A percentile compares a stretch with the other conserved stretches of the same genome.
Evolutionary conservation across 2,888 invertebrate genomes (phyloP).

Genomic region (Biston stratarius): DNA sequence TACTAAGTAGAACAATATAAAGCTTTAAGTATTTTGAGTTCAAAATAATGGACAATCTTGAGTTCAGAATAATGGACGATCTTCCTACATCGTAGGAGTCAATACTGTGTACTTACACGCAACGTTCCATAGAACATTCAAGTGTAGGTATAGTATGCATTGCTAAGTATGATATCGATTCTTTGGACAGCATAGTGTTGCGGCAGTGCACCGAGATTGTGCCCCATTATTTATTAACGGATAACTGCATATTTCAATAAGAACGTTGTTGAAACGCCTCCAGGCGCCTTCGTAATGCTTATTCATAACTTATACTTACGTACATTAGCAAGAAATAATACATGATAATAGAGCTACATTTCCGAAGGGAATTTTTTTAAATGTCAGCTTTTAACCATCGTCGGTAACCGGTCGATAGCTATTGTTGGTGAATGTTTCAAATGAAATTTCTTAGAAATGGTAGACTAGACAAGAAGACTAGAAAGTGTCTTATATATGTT

Average conservation of each 20-base stretch:
- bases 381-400: background rate
- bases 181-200: slow-evolving; percentile 63
- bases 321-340: slow-evolving; percentile 5
- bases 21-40: too few species aligned
- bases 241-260: slow-evolving; percentile 39
- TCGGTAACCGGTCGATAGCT: too few species aligned
- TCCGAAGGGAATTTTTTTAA: background rate
- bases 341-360: slow-evolving; percentile 3
- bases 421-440: too few species aligned
- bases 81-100: background rate
- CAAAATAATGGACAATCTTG: background rate
- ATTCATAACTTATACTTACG: background rate
- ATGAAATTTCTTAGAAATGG: too few species aligned
- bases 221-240: slow-evolving; percentile 67
- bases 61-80: too few species aligned
- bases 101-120: background rate
- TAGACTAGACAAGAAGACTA: too few species aligned
- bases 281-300: background rate
- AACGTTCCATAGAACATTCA: slow-evolving; percentile 51
- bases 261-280: slow-evolving; percentile 1
- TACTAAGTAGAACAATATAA: too few species aligned
- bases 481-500: too few species aligned
- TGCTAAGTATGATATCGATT: slow-evolving; percentile 72
- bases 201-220: slow-evolving; percentile 65
- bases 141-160: slow-evolving; percentile 54